Base-by-base conservation (phyloP, 1,140 invertebrate genomes). In the Drepana arcuata region DNA sequence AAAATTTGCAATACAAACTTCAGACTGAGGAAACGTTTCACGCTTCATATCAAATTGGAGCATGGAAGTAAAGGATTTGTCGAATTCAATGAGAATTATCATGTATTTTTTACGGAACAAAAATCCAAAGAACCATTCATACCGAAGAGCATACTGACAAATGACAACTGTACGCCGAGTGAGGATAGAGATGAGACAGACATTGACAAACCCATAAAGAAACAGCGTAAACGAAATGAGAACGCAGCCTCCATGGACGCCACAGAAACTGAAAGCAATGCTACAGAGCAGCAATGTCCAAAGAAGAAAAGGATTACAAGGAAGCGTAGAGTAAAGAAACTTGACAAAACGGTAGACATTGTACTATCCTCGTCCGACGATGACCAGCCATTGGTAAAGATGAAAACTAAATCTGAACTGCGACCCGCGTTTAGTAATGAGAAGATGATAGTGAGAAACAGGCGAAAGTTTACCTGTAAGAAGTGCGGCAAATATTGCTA, bases 401-500 rank as follows among this genome's bases (percentile, higher is more conserved):
- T 32, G 24, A 9, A 41, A 34, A 29, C 14, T 1, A 24, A 41
- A 3, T 10, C 21, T 16, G 15, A 14, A n/a, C n/a, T n/a, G n/a
- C 24, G 14, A 14, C 34, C 7, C n/a, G n/a, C n/a, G n/a, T n/a
- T n/a, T 16, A 34, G 29, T 10, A 40, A 48, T 26, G 61, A 36
- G 30, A 34, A 33, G 32, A 15, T 14, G 6, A 4, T 18, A 21
- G 14, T 34, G 10, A 34, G 14, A 1, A 46, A 53, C 11, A 45
- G 39, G 30, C 31, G 36, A 0, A 55, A 56, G 16, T 61, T 81
- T 9, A 61, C 61, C 1, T 81, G 77, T 25, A 36, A 51, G 0
- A 59, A 58, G 26, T 81, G 77, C 25, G 61, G 67, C 3, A 68
- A 60, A 39, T 63, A 74, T 15, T 81, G 77, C 14, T 77, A 70